Base-by-base conservation (phyloP, 1,140 invertebrate genomes). In the Pseudomyrmex flavicornis region DNA sequence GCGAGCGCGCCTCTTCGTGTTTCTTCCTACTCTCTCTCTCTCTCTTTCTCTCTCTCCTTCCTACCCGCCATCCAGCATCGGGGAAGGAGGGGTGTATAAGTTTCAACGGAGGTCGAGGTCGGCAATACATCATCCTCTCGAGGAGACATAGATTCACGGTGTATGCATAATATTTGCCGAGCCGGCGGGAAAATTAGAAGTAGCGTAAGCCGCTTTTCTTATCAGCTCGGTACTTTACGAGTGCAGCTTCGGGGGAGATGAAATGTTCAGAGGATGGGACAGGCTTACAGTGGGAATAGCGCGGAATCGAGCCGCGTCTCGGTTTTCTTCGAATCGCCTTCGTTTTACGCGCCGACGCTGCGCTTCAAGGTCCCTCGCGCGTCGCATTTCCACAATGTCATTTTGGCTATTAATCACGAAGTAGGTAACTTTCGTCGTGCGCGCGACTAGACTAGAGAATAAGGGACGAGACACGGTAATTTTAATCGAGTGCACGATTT, bases 151-250 rank as follows among this genome's bases (percentile, higher is more conserved):
- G 91, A 93, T 93, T 93, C 91, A 93, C 92, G 90, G 91, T 92
- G 90, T 92, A 92, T 92, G 92, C 91, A 92, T 92, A 93, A 92
- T 92, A 93, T 92, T 92, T 93, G 92, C 90, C 91, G 90, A 92
- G 90, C 91, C 83, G 91, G 91, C 91, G 91, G 90, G 92, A 93
- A 93, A 93, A 92, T 93, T 93, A 92, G 90, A 93, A 93, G 91
- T 93, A 89, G 90, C 90, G 88, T 93, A 93, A 93, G 92, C 92
- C 90, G 91, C 91, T 92, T 92, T 92, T 92, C 91, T 93, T 93
- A 93, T 93, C 91, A 93, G 90, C 84, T 83, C 86, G 86, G 88
- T 91, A 91, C 90, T 92, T 92, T 92, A 91, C 91, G 90, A 85
- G 87, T 88, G 80, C 76, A 82, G 85, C 70, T 68, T 75, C 50